Percentiles rank a stretch among this genome's conserved stretches.
phyloP scores from a whole-genome alignment of 2,797 vertebrate species.

The Myripristis murdjan region DNA sequence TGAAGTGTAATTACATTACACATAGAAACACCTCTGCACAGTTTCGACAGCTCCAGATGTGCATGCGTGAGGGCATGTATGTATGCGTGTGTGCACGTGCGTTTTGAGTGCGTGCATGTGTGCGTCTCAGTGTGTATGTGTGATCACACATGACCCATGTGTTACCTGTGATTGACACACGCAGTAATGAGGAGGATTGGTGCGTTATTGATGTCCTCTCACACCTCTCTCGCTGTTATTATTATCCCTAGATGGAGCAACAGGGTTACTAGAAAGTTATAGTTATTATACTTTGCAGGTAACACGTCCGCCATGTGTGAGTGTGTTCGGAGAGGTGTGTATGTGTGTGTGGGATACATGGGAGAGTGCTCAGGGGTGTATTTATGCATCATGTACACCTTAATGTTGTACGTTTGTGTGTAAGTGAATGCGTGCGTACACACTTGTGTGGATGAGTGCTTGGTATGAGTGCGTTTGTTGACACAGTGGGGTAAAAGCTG shows the following conservation, averaged over 20 bases:
- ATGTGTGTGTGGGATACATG: constrained; percentile 34
- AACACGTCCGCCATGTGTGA: constrained; percentile 18
- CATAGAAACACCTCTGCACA: constrained; percentile 42
- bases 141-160: constrained; percentile 59
- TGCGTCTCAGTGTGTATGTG: constrained; percentile 33
- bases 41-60: constrained; percentile 46
- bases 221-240: constrained; percentile 64
- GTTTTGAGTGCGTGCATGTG: no score
- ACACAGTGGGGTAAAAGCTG: constrained; percentile 72
- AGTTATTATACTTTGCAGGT: not conserved
- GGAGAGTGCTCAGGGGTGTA: constrained; percentile 50
- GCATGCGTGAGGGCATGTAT: constrained; percentile 8
- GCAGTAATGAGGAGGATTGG: constrained; percentile 68
- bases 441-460: constrained; percentile 17
- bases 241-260: constrained; percentile 56
- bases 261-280: constrained; percentile 47
- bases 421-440: constrained; percentile 47
- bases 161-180: constrained; percentile 73
- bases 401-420: constrained; percentile 54
- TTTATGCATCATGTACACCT: constrained; percentile 69
- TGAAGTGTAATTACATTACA: constrained; percentile 70
- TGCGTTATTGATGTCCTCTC: constrained; percentile 70
- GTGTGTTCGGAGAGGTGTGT: constrained; percentile 29
- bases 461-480: constrained; percentile 56
- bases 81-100: constrained; percentile 3